Base-by-base conservation (phyloP, 2,888 invertebrate genomes). In the Spodoptera littoralis region DNA sequence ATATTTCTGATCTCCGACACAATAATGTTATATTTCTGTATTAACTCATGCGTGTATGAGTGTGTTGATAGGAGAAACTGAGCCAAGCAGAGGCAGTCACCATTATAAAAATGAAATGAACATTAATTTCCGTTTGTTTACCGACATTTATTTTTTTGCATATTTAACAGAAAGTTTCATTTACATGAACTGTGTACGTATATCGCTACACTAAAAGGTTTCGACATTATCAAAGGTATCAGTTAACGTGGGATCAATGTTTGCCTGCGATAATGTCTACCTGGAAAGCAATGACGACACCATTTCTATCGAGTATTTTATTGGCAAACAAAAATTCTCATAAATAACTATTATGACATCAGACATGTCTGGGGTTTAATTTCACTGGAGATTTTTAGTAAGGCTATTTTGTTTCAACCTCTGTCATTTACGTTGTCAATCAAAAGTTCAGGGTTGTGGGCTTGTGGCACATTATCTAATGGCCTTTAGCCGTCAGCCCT, bases 351-450 rank as follows among this genome's bases (percentile, higher is more conserved):
- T 52, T 49, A 45, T 46, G 45, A 46, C 36, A 42, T 47, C 50
- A 62, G 43, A 59, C 53, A 47, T 54, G 51, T 59, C 72, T 51
- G 11, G 45, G 22, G 27, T 51, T 65, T 61, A 67, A 61, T 65
- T 55, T 53, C 65, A 66, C 42, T 18, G 46, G 51, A 53, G 60
- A 50, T 46, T 50, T 54, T 70, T 59, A 67, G 52, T 60, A 53
- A 65, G 65, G 77, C 69, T 79, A 76, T 80, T 79, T 79, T 66
- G 50, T 76, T 67, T 56, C 65, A 79, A 82, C 82, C 82, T 83
- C 70, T 80, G 85, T 81, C 84, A 86, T 88, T 89, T 87, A 81
- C 81, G 83, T 79, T 86, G 86, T 88, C 88, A 86, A 84, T 87
- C 88, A 88, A 88, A 88, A 89, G 87, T 86, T 87, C 86, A 88